Evolutionary conservation across 64 coral and sea anemone species (phyloP).

Genomic region (Pachyseris speciosa): DNA sequence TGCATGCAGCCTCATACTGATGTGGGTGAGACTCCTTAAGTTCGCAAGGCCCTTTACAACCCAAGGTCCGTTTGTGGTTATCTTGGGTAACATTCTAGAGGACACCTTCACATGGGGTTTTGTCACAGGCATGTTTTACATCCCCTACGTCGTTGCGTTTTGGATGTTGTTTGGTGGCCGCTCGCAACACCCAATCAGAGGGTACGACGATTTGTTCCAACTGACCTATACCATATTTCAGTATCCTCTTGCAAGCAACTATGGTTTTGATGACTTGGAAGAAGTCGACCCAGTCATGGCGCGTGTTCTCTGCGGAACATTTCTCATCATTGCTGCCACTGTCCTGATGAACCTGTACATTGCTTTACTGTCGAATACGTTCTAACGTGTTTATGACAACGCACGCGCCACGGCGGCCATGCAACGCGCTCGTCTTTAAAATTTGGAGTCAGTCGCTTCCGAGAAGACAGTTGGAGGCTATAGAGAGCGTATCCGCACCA

Average conservation of each 20-base stretch:
- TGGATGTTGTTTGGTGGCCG: slow-evolving; percentile 83
- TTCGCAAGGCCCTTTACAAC: slow-evolving; percentile 82
- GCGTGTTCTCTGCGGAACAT: slow-evolving; percentile 66
- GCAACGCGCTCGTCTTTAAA: slow-evolving; percentile 78
- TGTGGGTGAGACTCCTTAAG: slow-evolving; percentile 82
- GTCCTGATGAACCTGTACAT: slow-evolving; percentile 83
- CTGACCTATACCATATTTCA: slow-evolving; percentile 59
- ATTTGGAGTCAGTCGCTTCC: slow-evolving; percentile 59
- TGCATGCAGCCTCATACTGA: slow-evolving; percentile 71
- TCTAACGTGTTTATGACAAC: slow-evolving; percentile 89
- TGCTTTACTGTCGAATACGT: slow-evolving; percentile 84
- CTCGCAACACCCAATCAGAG: slow-evolving; percentile 44
- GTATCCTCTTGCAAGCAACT: slow-evolving; percentile 64
- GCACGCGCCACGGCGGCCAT: slow-evolving; percentile 84
- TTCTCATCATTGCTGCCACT: slow-evolving; percentile 65
- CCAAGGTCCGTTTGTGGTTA: slow-evolving; percentile 85
- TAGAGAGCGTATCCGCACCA: slow-evolving; percentile 55
- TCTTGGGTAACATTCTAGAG: slow-evolving; percentile 74
- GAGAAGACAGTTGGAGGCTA: slow-evolving; percentile 49
- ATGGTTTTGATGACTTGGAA: slow-evolving; percentile 38
- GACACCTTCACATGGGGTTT: slow-evolving; percentile 80
- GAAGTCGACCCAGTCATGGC: slow-evolving; percentile 46
- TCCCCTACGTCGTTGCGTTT: slow-evolving; percentile 87
- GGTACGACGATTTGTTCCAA: slow-evolving; percentile 56
- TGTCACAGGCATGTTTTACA: slow-evolving; percentile 77